Percentiles rank a stretch among this genome's conserved stretches.
These are phyloP conservation scores for Entelurus aequoreus DNA, from an alignment of 2,113 vertebrate species.

Conservation along the genomic window DNA sequence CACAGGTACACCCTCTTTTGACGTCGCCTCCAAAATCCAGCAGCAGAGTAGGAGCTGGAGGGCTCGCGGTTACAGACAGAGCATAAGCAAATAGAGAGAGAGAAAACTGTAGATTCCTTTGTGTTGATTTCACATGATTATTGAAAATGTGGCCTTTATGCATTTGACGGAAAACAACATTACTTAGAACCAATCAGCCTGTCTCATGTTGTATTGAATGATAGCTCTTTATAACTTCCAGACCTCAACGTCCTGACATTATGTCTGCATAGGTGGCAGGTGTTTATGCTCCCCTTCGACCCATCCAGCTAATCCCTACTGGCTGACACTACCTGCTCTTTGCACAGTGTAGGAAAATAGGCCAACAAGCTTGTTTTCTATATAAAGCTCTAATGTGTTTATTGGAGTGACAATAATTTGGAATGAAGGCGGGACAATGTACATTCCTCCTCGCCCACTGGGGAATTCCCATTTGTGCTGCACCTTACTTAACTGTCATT, in stretches of 20 bases:
- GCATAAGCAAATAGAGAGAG: too few species aligned
- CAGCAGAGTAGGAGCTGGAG: too few species aligned
- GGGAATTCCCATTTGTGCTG: constrained; percentile 10
- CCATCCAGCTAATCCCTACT: constrained; percentile 27
- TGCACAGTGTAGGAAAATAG: constrained; percentile 62
- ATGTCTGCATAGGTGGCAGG: background rate
- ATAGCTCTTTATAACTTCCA: background rate
- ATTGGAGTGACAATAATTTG: background rate
- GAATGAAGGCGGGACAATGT: constrained; percentile 17
- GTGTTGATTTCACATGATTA: too few species aligned
- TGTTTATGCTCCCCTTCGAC: constrained; percentile 21
- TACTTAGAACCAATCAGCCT: too few species aligned
- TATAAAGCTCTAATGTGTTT: background rate
- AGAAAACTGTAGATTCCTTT: too few species aligned
- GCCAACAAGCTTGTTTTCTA: constrained; percentile 56
- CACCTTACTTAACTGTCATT: background rate
- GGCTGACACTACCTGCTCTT: constrained; percentile 4
- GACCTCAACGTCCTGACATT: background rate
- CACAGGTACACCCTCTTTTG: too few species aligned
- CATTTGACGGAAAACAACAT: too few species aligned
- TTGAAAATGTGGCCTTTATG: too few species aligned
- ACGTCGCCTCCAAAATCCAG: too few species aligned
- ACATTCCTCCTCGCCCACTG: background rate
- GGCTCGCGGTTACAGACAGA: too few species aligned
- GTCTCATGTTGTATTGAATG: background rate